Evolutionary conservation across 1,140 invertebrate genomes (phyloP), one percentile per base, ranked within the genome.

Genomic region (Cylas formicarius): DNA sequence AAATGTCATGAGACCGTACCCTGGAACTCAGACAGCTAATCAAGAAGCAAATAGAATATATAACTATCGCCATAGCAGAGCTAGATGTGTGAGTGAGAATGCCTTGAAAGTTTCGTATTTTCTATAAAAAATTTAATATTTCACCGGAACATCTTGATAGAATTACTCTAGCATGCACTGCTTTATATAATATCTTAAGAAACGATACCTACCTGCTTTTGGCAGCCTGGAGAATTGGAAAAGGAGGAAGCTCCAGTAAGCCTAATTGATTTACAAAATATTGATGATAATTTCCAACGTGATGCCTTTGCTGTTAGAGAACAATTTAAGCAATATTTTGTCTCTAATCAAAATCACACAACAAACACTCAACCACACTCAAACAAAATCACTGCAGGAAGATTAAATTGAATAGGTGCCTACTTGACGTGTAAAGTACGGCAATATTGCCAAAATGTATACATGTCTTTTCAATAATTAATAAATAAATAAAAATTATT

Each of bases 31-130:
- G 26, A 38, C 26, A 21, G 26, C 32, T 18, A 16, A 34, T 11
- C 14, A 39, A 14, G 40, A 72, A 56, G 52, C 53, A 40, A 45
- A 37, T n/a, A 6, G 24, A 6, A 56, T 71, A 28, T 75, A 65
- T 52, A 73, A 75, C 46, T 74, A 73, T 44, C 49, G 35, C 2
- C 35, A 22, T 2, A 4, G 19, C 19, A 37, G 35, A 37, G 35
- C 19, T 21, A 19, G 35, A 2, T 29, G 58, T 48, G 51, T 52
- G 19, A 53, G 66, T 29, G 63, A 69, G 59, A 67, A 66, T 57
- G 57, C 61, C 7, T 71, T 71, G 29, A 46, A 34, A 46, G 52
- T 44, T 66, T 54, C 48, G 37, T 56, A 44, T 57, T 65, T 32
- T 62, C 63, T 58, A 44, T 23, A 38, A 38, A 38, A 38, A 38